phyloP scores from a whole-genome alignment of 2,888 invertebrate species.

The Andrena trimmerana region DNA sequence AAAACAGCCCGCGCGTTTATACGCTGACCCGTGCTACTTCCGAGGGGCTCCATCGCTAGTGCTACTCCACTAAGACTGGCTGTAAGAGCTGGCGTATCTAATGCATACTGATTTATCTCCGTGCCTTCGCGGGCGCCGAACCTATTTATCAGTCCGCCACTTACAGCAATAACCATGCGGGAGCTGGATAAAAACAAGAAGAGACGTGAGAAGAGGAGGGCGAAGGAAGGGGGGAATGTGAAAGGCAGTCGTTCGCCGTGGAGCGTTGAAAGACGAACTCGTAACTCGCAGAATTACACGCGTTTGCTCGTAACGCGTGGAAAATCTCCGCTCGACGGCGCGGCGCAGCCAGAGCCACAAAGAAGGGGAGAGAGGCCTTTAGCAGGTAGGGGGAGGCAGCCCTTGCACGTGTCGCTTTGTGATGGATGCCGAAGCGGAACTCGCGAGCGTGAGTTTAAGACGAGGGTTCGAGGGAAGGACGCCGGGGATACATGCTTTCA shows the following conservation, averaged over 20 bases:
- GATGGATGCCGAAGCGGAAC: conserved; percentile 49
- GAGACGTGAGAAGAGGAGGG: background rate
- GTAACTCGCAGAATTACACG: conserved; percentile 33
- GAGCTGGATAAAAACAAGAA: background rate
- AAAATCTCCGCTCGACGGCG: conserved; percentile 38
- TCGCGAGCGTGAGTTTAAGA: conserved; percentile 38
- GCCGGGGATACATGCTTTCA: conserved; percentile 31
- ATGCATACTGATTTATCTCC: conserved; percentile 32
- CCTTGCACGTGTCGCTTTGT: conserved; percentile 47
- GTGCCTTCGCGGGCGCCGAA: conserved; percentile 1
- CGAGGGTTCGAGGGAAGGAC: conserved; percentile 20
- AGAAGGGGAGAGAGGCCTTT: conserved; percentile 13
- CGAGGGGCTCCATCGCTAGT: conserved; percentile 6
- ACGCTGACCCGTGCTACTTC: conserved; percentile 51
- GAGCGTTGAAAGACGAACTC: conserved; percentile 16
- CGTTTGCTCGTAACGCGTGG: conserved; percentile 28
- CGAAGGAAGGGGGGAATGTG: background rate
- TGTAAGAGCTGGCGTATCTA: conserved; percentile 16
- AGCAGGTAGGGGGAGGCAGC: conserved; percentile 21
- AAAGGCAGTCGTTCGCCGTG: background rate
- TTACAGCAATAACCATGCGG: background rate
- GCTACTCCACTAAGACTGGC: conserved; percentile 4
- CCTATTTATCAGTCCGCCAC: background rate
- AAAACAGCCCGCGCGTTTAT: conserved; percentile 37
- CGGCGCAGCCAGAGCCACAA: background rate